Evolutionary conservation across 2,113 vertebrate genomes (phyloP).

Genomic region (Tetrax tetrax): DNA sequence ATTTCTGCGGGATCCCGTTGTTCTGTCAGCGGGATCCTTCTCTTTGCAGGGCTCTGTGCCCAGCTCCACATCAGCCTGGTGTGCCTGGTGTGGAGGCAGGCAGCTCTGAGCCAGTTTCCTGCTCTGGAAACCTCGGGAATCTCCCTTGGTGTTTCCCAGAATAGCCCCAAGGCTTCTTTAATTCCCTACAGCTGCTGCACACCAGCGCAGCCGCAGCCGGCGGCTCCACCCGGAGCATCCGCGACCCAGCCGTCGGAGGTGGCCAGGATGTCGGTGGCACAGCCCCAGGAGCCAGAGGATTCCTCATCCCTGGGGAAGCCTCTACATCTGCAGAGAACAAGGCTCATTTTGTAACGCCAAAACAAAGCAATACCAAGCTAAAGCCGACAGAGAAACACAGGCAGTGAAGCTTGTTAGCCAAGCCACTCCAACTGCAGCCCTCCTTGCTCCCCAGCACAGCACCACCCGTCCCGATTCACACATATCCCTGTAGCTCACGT

Average conservation of each 20-base stretch:
- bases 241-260: not conserved
- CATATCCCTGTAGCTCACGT: rapidly evolving
- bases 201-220: not conserved
- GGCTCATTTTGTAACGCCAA: not conserved
- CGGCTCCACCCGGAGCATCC: not conserved
- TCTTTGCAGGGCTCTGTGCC: not conserved
- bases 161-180: constrained; percentile 33
- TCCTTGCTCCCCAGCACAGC: not conserved
- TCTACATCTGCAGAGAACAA: not conserved
- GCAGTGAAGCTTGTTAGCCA: not conserved
- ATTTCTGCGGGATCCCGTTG: not conserved
- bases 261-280: not conserved
- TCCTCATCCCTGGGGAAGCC: not conserved
- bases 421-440: not conserved
- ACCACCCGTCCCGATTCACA: rapidly evolving
- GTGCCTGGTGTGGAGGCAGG: not conserved
- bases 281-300: not conserved
- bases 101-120: constrained; percentile 33
- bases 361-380: not conserved
- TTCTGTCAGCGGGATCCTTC: not conserved
- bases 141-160: constrained; percentile 50
- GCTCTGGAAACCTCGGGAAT: constrained; percentile 36
- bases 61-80: not conserved
- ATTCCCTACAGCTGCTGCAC: constrained; percentile 37
- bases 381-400: not conserved